Evolutionary conservation across 53 echinoderm and acorn worm genomes (phyloP).

Genomic region (Glandiceps talaboti): DNA sequence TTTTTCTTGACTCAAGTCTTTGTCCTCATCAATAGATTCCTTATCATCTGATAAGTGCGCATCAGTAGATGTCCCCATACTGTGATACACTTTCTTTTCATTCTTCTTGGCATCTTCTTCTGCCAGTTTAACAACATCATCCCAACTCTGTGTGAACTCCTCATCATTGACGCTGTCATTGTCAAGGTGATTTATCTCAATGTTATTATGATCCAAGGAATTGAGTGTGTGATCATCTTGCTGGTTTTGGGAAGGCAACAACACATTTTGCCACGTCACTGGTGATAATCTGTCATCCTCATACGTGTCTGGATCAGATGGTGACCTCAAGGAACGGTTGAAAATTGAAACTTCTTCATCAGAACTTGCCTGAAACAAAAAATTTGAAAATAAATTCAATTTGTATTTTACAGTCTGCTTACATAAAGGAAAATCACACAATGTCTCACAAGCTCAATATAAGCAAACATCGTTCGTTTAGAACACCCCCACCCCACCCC

Average conservation of each 20-base stretch:
- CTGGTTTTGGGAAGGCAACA: constrained; percentile 26
- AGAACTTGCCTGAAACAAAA: constrained; percentile 97
- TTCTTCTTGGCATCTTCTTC: neutral
- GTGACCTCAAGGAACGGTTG: constrained; percentile 42
- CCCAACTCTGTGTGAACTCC: neutral
- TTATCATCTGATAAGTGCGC: neutral
- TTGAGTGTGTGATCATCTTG: constrained; percentile 12
- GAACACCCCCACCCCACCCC: no score
- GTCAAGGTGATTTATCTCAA: neutral
- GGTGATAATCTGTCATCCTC: constrained; percentile 20
- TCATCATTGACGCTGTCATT: neutral
- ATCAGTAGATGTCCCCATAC: neutral
- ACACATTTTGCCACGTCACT: constrained; percentile 26
- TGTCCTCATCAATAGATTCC: neutral
- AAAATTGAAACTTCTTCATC: constrained; percentile 90
- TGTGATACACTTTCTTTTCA: neutral
- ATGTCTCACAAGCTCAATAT: no score
- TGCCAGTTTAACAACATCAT: neutral
- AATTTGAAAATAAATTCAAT: no score
- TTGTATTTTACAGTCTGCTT: no score
- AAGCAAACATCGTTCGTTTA: no score
- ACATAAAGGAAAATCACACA: no score
- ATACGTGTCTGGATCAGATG: constrained; percentile 17
- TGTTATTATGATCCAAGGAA: neutral
- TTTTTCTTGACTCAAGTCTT: neutral